A percentile compares a stretch with the other conserved stretches of the same genome.
Evolutionary conservation across 2,113 vertebrate species (phyloP).

Genomic region (Pristiophorus japonicus): DNA sequence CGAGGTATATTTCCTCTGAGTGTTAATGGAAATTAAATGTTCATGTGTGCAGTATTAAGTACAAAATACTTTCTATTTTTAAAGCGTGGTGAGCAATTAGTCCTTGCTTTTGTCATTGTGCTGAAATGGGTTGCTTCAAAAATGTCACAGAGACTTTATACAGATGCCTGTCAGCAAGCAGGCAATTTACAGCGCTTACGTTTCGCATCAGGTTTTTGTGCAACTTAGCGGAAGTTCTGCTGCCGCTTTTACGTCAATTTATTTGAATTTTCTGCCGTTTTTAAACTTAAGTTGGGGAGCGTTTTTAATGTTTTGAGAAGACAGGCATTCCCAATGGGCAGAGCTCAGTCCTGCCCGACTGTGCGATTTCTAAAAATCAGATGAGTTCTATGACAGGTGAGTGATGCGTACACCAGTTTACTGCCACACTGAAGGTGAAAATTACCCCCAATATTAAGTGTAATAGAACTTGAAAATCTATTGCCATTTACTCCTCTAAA

Average conservation of each 20-base stretch:
- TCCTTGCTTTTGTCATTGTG: constrained; percentile 2
- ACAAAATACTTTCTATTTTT: constrained; percentile 24
- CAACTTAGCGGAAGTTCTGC: neutral
- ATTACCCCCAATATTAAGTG: neutral
- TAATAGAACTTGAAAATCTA: neutral
- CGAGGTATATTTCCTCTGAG: constrained; percentile 13
- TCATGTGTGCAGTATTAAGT: constrained; percentile 5
- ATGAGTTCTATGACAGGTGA: neutral
- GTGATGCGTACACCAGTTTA: neutral
- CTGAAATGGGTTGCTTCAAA: neutral
- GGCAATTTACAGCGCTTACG: neutral
- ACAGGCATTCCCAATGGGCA: too few relatives aligned
- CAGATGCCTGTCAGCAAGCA: neutral
- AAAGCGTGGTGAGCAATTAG: neutral
- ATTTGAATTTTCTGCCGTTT: neutral
- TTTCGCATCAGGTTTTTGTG: neutral
- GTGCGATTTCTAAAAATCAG: too few relatives aligned
- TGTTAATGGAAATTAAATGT: constrained; percentile 28
- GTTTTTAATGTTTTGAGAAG: too few relatives aligned
- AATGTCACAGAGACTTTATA: neutral
- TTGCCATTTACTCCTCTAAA: neutral
- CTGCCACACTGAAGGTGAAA: neutral
- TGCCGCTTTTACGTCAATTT: neutral
- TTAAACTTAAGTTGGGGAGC: neutral
- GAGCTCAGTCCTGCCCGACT: too few relatives aligned